These are phyloP conservation scores for Odontophorus gujanensis DNA, from an alignment of 2,113 vertebrate species.

Conservation along the genomic window DNA sequence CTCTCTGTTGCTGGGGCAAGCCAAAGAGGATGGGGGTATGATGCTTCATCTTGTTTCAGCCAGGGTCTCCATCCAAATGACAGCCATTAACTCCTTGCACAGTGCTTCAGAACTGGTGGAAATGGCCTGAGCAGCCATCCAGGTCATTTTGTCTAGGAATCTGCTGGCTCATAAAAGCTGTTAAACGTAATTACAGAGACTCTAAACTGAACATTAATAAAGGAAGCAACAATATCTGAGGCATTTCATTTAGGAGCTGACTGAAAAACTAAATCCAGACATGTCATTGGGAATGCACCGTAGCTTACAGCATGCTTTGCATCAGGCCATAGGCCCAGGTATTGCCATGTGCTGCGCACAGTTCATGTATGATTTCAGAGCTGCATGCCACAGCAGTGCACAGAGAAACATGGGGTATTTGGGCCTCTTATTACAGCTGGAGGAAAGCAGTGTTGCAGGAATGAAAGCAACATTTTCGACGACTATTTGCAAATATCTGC, in stretches of 20 bases:
- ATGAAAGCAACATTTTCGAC: background rate
- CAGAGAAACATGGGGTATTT: background rate
- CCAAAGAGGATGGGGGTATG: background rate
- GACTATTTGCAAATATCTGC: background rate
- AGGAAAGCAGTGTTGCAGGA: background rate
- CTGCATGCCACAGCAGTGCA: background rate
- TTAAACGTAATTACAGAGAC: background rate
- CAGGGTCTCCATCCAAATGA: constrained; percentile 1
- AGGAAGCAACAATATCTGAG: background rate
- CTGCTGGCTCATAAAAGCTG: background rate
- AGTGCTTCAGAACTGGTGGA: background rate
- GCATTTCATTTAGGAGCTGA: background rate
- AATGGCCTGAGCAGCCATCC: background rate
- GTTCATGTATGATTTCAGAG: rapidly evolving
- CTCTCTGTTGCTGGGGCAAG: background rate
- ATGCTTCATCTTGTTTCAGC: background rate
- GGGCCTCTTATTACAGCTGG: background rate
- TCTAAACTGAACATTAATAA: constrained; percentile 39
- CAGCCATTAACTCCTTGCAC: background rate
- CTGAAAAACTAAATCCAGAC: background rate
- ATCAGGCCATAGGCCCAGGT: background rate
- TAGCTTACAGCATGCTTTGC: background rate
- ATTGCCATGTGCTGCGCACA: background rate
- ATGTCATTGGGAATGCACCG: background rate
- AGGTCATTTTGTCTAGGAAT: background rate